Percentiles rank a stretch among this genome's conserved stretches.
Conservation (phyloP, 2,113 vertebrate species). For the Protobothrops flavoviridis region DNA sequence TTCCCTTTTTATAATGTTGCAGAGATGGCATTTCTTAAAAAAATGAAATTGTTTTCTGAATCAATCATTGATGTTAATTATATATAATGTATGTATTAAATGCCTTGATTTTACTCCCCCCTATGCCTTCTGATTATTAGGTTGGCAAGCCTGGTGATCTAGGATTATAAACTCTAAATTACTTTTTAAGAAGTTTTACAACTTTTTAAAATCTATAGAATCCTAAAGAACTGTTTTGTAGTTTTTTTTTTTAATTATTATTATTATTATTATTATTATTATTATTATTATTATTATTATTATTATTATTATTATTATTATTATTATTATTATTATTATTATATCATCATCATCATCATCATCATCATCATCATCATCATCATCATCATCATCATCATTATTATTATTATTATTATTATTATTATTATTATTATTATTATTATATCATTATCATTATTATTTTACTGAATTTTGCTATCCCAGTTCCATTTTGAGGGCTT, state of each 20-base stretch:
- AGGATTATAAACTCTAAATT: background rate
- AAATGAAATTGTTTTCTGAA: rapidly evolving
- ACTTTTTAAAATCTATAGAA: background rate
- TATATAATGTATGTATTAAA: background rate
- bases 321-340: background rate
- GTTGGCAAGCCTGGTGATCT: background rate
- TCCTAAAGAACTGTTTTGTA: background rate
- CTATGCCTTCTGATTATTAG: background rate
- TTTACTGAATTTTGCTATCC: background rate
- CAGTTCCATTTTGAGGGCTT: background rate
- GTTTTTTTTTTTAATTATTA: background rate
- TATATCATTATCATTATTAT: background rate
- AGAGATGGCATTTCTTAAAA: background rate
- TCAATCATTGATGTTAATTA: background rate
- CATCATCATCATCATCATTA: background rate
- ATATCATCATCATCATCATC: background rate
- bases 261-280: background rate
- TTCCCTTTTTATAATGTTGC: background rate
- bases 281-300: background rate
- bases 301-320: background rate
- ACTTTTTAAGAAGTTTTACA: background rate
- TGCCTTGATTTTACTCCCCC: constrained; percentile 28
- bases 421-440: background rate
- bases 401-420: background rate
- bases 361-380: background rate